phyloP scores from a whole-genome alignment of 2,113 vertebrate genomes.

The Melanotaenia duboulayi region DNA sequence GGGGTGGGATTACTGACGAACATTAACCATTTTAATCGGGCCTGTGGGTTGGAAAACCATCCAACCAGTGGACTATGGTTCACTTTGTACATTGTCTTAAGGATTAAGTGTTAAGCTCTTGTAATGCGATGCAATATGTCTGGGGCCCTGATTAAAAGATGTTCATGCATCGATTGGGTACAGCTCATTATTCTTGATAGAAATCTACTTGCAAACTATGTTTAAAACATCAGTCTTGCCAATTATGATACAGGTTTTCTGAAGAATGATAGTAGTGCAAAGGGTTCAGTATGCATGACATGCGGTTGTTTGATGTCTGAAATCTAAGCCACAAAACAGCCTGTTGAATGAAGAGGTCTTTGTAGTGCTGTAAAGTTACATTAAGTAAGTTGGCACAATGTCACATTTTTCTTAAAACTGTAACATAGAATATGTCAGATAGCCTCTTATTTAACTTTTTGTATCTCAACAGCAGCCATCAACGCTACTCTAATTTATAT shows the following conservation, averaged over 20 bases:
- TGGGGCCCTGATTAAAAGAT: constrained; percentile 62
- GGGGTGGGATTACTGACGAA: constrained; percentile 54
- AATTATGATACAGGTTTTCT: constrained; percentile 2
- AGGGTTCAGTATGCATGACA: background rate
- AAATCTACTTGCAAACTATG: constrained; percentile 48
- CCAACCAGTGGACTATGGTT: constrained; percentile 50
- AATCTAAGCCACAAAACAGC: background rate
- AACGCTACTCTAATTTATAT: too few relatives aligned
- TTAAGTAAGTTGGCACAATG: background rate
- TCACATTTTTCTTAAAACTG: background rate
- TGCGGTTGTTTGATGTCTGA: background rate
- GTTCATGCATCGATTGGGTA: constrained; percentile 28
- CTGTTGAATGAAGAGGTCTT: background rate
- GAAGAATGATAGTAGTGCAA: background rate
- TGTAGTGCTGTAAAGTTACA: background rate
- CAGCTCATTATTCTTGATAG: constrained; percentile 50
- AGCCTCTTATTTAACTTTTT: too few relatives aligned
- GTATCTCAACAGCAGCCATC: too few relatives aligned
- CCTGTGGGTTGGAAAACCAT: constrained; percentile 48
- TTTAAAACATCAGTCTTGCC: constrained; percentile 11
- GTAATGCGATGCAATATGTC: constrained; percentile 73
- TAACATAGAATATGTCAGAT: too few relatives aligned
- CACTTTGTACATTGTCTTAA: constrained; percentile 71
- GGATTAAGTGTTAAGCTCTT: constrained; percentile 74
- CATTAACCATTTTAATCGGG: constrained; percentile 48